Evolutionary conservation across 2,797 vertebrate genomes (phyloP).

Genomic region (Rhinophrynus dorsalis): DNA sequence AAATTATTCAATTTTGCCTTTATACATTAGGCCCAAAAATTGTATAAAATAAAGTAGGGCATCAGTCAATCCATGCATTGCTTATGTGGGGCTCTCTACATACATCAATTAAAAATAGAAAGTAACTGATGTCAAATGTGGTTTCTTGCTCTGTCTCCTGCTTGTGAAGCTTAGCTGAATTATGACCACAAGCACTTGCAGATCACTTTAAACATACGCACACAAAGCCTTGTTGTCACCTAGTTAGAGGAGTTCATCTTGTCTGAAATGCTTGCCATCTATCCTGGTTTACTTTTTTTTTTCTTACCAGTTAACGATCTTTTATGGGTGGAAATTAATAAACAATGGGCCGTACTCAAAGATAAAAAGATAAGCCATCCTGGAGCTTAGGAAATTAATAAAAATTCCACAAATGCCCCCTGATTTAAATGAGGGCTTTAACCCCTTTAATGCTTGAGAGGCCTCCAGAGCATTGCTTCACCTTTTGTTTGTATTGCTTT

Average conservation of each 20-base stretch:
- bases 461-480: too few species aligned
- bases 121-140: conserved; percentile 44
- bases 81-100: neutral
- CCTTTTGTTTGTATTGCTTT: too few species aligned
- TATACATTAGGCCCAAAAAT: too few species aligned
- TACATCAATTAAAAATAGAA: conserved; percentile 40
- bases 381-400: too few species aligned
- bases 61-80: neutral
- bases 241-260: conserved; percentile 4
- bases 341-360: too few species aligned
- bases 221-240: neutral
- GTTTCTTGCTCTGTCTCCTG: conserved; percentile 28
- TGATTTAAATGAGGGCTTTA: too few species aligned
- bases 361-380: too few species aligned
- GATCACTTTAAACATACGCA: conserved; percentile 36
- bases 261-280: neutral
- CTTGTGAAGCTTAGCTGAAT: conserved; percentile 26
- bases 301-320: conserved; percentile 8
- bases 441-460: too few species aligned
- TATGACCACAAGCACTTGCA: conserved; percentile 41
- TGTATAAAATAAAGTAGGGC: too few species aligned
- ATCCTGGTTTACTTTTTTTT: neutral
- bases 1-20: too few species aligned
- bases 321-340: neutral
- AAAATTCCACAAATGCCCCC: too few species aligned